A percentile compares a stretch with the other conserved stretches of the same genome.
Conservation (phyloP, 2,888 invertebrate genomes). For the Oligia latruncula region DNA sequence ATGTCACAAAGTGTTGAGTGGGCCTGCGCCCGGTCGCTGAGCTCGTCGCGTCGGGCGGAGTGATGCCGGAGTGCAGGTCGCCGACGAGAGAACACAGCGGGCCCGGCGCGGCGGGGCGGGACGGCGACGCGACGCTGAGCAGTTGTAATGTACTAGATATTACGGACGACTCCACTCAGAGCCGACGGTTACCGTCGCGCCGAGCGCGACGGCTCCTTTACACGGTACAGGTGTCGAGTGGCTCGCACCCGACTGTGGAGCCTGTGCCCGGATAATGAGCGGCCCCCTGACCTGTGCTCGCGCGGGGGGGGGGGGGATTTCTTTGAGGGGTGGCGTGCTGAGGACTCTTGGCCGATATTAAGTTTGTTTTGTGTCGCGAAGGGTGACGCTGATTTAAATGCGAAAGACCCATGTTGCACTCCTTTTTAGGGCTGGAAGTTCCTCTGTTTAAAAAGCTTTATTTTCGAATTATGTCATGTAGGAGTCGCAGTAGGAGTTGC, state of each 20-base stretch:
- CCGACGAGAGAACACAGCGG: conserved; percentile 67
- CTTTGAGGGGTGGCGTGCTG: conserved; percentile 48
- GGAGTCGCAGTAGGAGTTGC: background rate
- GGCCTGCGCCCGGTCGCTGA: background rate
- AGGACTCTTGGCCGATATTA: conserved; percentile 73
- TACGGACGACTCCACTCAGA: too few relatives aligned
- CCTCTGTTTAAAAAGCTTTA: background rate
- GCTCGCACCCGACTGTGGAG: conserved; percentile 69
- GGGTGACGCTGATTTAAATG: conserved; percentile 76
- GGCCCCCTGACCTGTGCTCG: conserved; percentile 19
- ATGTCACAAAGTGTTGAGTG: conserved; percentile 15
- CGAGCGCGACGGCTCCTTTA: conserved; percentile 47
- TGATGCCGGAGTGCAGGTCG: conserved; percentile 25
- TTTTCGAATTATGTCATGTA: background rate
- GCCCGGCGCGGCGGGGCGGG: too few relatives aligned
- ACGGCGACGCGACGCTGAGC: too few relatives aligned
- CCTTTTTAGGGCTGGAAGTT: conserved; percentile 24
- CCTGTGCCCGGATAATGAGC: conserved; percentile 68
- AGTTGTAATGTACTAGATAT: too few relatives aligned
- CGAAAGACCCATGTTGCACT: conserved; percentile 68
- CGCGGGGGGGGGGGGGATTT: conserved; percentile 19
- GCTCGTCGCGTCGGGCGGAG: background rate
- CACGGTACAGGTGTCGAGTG: conserved; percentile 74
- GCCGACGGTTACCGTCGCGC: too few relatives aligned
- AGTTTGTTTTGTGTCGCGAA: conserved; percentile 79